Base-by-base conservation (phyloP, 2,888 invertebrate species). In the Morpho helenor region DNA sequence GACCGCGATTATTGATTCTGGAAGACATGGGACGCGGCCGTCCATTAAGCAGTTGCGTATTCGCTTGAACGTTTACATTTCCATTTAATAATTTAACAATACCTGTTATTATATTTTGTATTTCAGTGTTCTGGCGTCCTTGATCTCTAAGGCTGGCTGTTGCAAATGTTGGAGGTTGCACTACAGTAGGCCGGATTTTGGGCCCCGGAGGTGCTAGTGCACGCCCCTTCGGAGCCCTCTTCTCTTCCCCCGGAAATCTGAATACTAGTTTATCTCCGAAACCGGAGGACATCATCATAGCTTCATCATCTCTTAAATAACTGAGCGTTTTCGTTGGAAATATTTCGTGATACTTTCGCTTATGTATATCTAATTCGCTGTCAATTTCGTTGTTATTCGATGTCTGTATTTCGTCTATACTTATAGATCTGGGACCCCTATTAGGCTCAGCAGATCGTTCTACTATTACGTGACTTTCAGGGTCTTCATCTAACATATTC, bases 41-140 rank as follows among this genome's bases (percentile, higher is more conserved):
- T 0, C 93, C 92, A 41, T 80, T 82, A 2, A 87, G 51, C 3
- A 91, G 84, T 58, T 93, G 94, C 0, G 95, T 94, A 67, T 95
- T 96, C 0, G 95, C 95, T 76, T 94, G 95, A 0, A 96, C 96
- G 70, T 96, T 96, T 0, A 96, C 96, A 70, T 97, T 97, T 0
- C 97, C 97, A 65, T 97, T 97, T 2, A 97, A 84, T 8, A 97
- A 80, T 77, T 97, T 97, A 0, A 97, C 97, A 52, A 97, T 95
- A 7, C 97, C 97, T 2, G 96, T 96, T 43, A 97, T 96, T 41
- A 97, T 97, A 72, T 97, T 97, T 78, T 97, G 96, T 59, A 97
- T 96, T 74, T 97, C 97, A 0, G 85, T 81, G 50, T 89, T 88
- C 66, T 91, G 91, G 58, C 90, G 70, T 0, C 83, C 84, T 22